Evolutionary conservation across 2,797 vertebrate species (phyloP).

Genomic region (Poeciliopsis infans): DNA sequence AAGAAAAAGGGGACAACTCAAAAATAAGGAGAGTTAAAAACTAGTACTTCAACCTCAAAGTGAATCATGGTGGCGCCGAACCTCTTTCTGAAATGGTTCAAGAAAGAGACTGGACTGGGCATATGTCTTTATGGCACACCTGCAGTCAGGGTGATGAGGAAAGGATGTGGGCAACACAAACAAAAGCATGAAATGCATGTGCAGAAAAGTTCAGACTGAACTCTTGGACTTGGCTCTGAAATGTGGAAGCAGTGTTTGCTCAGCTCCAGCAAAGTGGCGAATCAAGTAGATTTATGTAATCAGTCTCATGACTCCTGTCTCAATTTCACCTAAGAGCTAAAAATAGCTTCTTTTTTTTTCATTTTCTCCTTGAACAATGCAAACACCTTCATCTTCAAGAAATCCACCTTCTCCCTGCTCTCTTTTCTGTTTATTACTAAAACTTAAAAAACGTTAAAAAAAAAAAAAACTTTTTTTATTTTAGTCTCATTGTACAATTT

Average conservation of each 20-base stretch:
- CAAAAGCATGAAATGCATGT: neutral
- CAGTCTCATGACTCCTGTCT: neutral
- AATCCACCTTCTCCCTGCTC: neutral
- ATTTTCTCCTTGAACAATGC: neutral
- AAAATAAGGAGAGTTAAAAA: neutral
- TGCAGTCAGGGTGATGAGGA: neutral
- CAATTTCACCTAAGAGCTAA: conserved; percentile 3
- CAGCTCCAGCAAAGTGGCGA: neutral
- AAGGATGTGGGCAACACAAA: neutral
- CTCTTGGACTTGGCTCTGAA: neutral
- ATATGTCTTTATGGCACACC: neutral
- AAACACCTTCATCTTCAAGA: conserved; percentile 6
- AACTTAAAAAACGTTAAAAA: conserved; percentile 21
- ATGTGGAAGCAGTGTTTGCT: neutral
- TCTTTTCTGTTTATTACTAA: conserved; percentile 26
- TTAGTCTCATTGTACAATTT: conserved; percentile 35
- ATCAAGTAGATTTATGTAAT: neutral
- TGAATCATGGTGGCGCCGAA: neutral
- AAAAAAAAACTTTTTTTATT: conserved; percentile 31
- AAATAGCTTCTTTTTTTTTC: neutral
- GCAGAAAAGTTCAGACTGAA: neutral
- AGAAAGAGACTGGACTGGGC: neutral
- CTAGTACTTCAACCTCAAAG: neutral
- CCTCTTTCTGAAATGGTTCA: neutral
- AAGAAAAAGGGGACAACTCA: neutral